Base-by-base conservation (phyloP, 2,888 invertebrate genomes). In the Apeira syringaria region DNA sequence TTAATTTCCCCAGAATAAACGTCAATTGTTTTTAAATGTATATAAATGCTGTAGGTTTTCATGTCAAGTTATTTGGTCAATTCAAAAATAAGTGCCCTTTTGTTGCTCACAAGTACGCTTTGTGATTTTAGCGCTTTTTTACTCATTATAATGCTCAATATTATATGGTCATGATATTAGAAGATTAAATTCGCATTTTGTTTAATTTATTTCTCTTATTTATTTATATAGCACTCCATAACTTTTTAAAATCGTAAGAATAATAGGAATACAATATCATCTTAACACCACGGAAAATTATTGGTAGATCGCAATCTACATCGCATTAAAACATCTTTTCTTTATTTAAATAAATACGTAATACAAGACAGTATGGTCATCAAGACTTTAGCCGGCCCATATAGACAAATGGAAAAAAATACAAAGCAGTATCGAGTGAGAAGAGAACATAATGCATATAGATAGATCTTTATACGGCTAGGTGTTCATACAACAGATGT, bases 71-170 rank as follows among this genome's bases (percentile, higher is more conserved):
- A 70, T 74, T 80, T 76, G 68, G 87, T 88, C 87, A 87, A 88
- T 86, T 87, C 68, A 71, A 67, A 43, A 68, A 56, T 67, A 78
- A 80, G 77, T 81, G 81, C 68, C 78, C 79, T 78, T 83, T 76
- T 64, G 83, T 85, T 85, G 85, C 84, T 85, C 81, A 80, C 54
- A 59, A 60, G 49, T 64, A 67, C 65, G 66, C 58, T 69, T 67
- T 77, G 62, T 63, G 60, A 53, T 76, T 72, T 67, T 63, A 62
- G 60, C 64, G 69, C 61, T 66, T 74, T 77, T 69, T 86, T 86
- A 88, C 87, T 88, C 86, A 86, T 81, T 75, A 67, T 70, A 87
- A 88, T 89, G 88, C 88, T 89, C 88, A 89, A 86, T 80, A 71
- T 76, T 80, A 69, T 77, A 70, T 77, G 74, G 72, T 82, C 82